Evolutionary conservation across 2,888 invertebrate genomes (phyloP).

Genomic region (Ephialtes manifestator): DNA sequence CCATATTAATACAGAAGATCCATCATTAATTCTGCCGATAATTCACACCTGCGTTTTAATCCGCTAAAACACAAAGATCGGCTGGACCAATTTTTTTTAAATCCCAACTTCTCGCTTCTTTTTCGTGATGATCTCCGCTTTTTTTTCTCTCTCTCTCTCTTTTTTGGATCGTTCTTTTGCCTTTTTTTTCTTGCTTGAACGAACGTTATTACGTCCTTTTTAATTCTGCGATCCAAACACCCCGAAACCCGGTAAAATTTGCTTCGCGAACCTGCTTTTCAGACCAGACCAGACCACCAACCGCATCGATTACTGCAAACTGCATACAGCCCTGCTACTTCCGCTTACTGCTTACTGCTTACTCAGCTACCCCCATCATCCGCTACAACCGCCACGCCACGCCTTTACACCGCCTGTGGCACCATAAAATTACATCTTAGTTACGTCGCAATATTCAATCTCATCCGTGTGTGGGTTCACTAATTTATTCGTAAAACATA

Average conservation of each 20-base stretch:
- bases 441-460: slow-evolving; percentile 79
- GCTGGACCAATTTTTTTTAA: not conserved
- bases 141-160: slow-evolving; percentile 68
- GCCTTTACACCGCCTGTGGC: slow-evolving; percentile 86
- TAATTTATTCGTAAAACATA: slow-evolving; percentile 56
- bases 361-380: slow-evolving; percentile 85
- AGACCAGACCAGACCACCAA: slow-evolving; percentile 81
- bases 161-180: slow-evolving; percentile 56
- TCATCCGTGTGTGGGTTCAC: slow-evolving; percentile 77
- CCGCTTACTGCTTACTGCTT: slow-evolving; percentile 84
- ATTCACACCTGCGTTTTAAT: slow-evolving; percentile 17
- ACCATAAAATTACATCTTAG: slow-evolving; percentile 86
- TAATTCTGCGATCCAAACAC: slow-evolving; percentile 52
- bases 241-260: slow-evolving; percentile 60
- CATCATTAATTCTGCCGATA: not conserved
- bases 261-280: slow-evolving; percentile 73
- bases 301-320: slow-evolving; percentile 82
- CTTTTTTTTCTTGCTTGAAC: slow-evolving; percentile 58
- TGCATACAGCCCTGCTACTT: slow-evolving; percentile 81
- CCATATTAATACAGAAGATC: not conserved
- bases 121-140: slow-evolving; percentile 59
- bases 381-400: slow-evolving; percentile 85
- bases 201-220: slow-evolving; percentile 48
- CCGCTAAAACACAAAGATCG: not conserved
- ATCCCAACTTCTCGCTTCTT: slow-evolving; percentile 33